A percentile compares a stretch with the other conserved stretches of the same genome.
Conservation (phyloP, 2,797 vertebrate species). For the Acipenser oxyrinchus region DNA sequence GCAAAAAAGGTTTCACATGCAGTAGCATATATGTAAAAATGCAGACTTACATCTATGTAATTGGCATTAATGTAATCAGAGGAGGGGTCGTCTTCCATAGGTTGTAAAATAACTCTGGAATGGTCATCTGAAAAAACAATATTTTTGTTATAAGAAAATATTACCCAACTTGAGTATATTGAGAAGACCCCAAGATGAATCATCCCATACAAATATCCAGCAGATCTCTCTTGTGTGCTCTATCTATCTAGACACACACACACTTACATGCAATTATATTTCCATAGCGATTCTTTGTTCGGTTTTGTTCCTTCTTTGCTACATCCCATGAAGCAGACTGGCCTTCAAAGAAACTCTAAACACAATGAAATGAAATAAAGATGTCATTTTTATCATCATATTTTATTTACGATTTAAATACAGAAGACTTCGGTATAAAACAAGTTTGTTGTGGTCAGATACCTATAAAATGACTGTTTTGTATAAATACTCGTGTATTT, state of each 20-base stretch:
- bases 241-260: too few relatives aligned
- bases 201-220: not conserved
- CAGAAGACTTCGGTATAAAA: too few relatives aligned
- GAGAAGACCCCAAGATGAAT: not conserved
- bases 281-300: constrained; percentile 98
- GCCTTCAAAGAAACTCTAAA: constrained; percentile 97
- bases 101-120: constrained; percentile 96
- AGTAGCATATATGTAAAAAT: constrained; percentile 57
- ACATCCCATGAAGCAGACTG: constrained; percentile 98
- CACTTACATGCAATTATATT: constrained; percentile 98
- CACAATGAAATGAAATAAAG: constrained; percentile 1
- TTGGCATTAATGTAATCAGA: constrained; percentile 99
- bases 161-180: not conserved
- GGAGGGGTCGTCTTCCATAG: constrained; percentile 94
- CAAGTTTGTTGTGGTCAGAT: too few relatives aligned
- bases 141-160: not conserved
- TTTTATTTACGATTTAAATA: too few relatives aligned
- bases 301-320: constrained; percentile 98
- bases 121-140: constrained; percentile 82
- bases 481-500: too few relatives aligned
- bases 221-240: too few relatives aligned
- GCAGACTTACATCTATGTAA: constrained; percentile 98
- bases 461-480: too few relatives aligned
- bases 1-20: constrained; percentile 68
- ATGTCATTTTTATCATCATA: too few relatives aligned